Conservation (phyloP, 2,888 invertebrate species). For the Chrysotoxum bicinctum region DNA sequence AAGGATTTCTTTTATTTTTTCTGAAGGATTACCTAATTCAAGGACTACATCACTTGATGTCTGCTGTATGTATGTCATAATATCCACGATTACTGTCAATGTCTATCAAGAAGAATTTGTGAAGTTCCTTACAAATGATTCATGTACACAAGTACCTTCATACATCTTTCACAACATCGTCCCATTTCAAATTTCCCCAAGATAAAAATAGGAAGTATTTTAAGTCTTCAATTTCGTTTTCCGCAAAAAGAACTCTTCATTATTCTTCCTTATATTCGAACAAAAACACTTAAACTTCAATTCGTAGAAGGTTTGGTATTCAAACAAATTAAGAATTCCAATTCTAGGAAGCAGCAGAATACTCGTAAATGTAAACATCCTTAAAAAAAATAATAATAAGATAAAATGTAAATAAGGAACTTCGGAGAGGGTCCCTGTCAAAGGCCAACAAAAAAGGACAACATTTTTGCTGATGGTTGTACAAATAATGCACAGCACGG, state of each 20-base stretch:
- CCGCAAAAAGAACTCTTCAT: neutral
- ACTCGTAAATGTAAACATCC: constrained; percentile 56
- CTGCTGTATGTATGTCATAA: neutral
- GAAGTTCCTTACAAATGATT: neutral
- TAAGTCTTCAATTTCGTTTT: neutral
- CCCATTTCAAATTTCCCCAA: neutral
- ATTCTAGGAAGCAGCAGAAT: neutral
- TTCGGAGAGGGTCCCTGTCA: neutral
- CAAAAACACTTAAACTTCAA: neutral
- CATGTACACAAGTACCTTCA: neutral
- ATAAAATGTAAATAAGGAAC: neutral
- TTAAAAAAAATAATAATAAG: constrained; percentile 12
- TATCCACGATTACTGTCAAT: neutral
- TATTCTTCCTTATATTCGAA: neutral
- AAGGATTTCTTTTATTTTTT: neutral
- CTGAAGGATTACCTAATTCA: neutral
- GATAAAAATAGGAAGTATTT: constrained; percentile 9
- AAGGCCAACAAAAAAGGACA: neutral
- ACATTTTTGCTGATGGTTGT: neutral
- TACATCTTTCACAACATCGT: neutral
- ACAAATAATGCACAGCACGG: constrained; percentile 16
- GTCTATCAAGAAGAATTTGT: neutral
- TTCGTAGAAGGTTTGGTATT: constrained; percentile 1
- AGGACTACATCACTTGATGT: neutral
- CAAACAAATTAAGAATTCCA: constrained; percentile 29